Evolutionary conservation across 1,140 invertebrate genomes (phyloP).

Genomic region (Drosophila pallidifrons): DNA sequence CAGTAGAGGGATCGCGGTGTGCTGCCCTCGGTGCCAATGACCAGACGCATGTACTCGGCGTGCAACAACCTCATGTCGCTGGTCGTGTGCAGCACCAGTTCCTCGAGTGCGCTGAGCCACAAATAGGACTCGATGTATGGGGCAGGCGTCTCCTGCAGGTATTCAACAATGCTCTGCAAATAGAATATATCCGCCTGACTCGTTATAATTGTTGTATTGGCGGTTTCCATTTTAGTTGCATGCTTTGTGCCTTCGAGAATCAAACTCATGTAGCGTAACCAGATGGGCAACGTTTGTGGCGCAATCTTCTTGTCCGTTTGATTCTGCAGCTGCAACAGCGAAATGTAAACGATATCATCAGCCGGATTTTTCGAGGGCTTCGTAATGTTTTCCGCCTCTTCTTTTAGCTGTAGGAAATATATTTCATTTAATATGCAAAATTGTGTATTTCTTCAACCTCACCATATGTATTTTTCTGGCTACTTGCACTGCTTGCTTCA

Average conservation of each 20-base stretch:
- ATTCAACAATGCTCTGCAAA: slow-evolving; percentile 86
- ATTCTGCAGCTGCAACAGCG: slow-evolving; percentile 87
- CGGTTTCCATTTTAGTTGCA: slow-evolving; percentile 85
- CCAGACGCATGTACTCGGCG: slow-evolving; percentile 84
- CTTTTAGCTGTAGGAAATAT: slow-evolving; percentile 84
- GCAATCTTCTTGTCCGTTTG: slow-evolving; percentile 87
- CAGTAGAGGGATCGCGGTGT: slow-evolving; percentile 88
- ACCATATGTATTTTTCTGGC: slow-evolving; percentile 86
- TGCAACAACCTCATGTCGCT: slow-evolving; percentile 86
- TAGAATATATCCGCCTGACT: slow-evolving; percentile 88
- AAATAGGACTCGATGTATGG: slow-evolving; percentile 88
- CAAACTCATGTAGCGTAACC: slow-evolving; percentile 88
- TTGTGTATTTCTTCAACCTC: slow-evolving; percentile 49
- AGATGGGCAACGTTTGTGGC: slow-evolving; percentile 86
- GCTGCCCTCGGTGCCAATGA: slow-evolving; percentile 81
- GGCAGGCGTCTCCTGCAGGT: slow-evolving; percentile 86
- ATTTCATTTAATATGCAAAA: slow-evolving; percentile 38
- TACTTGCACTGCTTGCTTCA: slow-evolving; percentile 85
- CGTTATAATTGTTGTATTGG: slow-evolving; percentile 87
- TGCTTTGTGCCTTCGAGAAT: slow-evolving; percentile 86
- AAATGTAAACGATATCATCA: slow-evolving; percentile 87
- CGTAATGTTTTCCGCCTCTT: slow-evolving; percentile 85
- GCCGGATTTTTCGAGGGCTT: slow-evolving; percentile 85
- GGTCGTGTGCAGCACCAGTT: slow-evolving; percentile 88
- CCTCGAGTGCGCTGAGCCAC: slow-evolving; percentile 89